phyloP scores from a whole-genome alignment of 2,888 invertebrate genomes.

The Tryphoninae sp. region DNA sequence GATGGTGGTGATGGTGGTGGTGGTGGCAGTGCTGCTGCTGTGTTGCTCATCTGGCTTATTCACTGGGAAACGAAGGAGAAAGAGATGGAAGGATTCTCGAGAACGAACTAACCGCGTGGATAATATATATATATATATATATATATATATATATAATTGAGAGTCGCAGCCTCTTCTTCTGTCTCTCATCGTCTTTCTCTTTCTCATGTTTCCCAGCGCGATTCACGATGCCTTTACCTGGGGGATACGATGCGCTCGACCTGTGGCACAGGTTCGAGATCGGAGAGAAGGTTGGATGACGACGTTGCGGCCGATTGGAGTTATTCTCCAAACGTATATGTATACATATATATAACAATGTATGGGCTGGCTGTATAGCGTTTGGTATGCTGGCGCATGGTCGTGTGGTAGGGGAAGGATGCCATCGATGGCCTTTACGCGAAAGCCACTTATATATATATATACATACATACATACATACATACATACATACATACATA shows the following conservation, averaged over 20 bases:
- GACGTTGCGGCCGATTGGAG: conserved; percentile 47
- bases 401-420: conserved; percentile 58
- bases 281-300: conserved; percentile 59
- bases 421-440: conserved; percentile 65
- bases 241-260: conserved; percentile 54
- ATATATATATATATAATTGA: conserved; percentile 14
- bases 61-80: conserved; percentile 54
- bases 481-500: too few species aligned
- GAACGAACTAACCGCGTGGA: conserved; percentile 55
- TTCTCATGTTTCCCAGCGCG: conserved; percentile 40
- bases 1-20: not conserved
- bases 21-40: conserved; percentile 8
- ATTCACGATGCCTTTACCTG: conserved; percentile 55
- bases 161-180: conserved; percentile 26
- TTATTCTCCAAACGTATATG: conserved; percentile 30
- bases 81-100: conserved; percentile 50
- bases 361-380: conserved; percentile 6
- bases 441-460: conserved; percentile 51
- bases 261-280: conserved; percentile 62
- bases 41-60: conserved; percentile 50
- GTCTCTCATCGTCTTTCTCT: conserved; percentile 17
- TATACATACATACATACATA: not conserved
- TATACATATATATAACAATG: conserved; percentile 12
- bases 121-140: not conserved
- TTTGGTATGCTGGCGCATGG: conserved; percentile 48